Base-by-base conservation (phyloP, 2,888 invertebrate genomes). In the Dorcus parallelipipedus region DNA sequence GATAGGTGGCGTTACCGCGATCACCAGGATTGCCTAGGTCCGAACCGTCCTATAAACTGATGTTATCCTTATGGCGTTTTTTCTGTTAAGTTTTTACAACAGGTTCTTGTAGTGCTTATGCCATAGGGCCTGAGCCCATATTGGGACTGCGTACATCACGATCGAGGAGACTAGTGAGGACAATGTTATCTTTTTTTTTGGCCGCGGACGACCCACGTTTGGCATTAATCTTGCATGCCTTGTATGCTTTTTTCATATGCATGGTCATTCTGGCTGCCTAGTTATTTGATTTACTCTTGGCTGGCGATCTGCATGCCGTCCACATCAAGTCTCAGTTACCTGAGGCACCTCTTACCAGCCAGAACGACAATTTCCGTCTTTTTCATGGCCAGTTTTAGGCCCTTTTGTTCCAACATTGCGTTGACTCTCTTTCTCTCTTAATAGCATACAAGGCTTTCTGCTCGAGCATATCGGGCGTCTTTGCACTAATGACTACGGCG, bases 351-450 rank as follows among this genome's bases (percentile, higher is more conserved):
- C 14, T 41, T 63, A 8, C 41, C 60, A n/a, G 54, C 47, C 9
- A 62, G 49, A 8, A 58, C 40, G 1, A 60, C 45, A 1, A 58
- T 43, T 38, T 63, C 61, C 2, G 59, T 63, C 39, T 62, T 63
- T 33, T 52, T 42, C 2, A 54, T 50, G 3, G 54, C 63, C 6
- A 59, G 41, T 17, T 54, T 8, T 7, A 64, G 60, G 23, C 49
- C 38, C 3, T 10, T 53, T 5, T 33, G 6, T 26, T 26, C 26
- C 26, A 26, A 26, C 3, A 5, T 5, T 26, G 2, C 26, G 4
- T 26, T 26, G 2, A 26, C 5, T 26, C 5, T 26, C 26, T 26
- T 2, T 2, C 5, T 26, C 5, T 26, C 26, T 26, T 2, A 26
- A 1, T 26, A 26, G 26, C 26, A 26, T 26, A 26, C 26, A 26